phyloP scores from a whole-genome alignment of 1,140 invertebrate species.

The Oncopeltus fasciatus region DNA sequence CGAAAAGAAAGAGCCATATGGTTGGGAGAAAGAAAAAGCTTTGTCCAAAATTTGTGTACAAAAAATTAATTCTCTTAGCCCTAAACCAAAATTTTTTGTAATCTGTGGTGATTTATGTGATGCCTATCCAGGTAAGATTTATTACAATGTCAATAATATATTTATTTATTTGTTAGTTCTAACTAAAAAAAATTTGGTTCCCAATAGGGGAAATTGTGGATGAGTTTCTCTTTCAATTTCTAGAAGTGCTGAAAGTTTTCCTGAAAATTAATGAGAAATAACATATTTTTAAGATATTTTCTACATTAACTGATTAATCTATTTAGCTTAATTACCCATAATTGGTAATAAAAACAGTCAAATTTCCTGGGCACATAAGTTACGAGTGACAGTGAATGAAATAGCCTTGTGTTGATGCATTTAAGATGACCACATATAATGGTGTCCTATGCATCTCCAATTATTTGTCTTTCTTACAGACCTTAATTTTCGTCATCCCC shows the following conservation, averaged over 20 bases:
- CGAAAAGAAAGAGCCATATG: conserved; percentile 27
- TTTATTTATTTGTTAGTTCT: background rate
- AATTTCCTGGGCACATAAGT: too few relatives aligned
- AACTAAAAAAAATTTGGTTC: background rate
- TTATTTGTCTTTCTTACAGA: too few relatives aligned
- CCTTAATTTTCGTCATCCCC: too few relatives aligned
- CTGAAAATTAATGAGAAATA: background rate
- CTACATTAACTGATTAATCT: background rate
- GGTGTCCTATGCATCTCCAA: too few relatives aligned
- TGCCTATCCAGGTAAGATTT: conserved; percentile 32
- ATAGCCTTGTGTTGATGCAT: too few relatives aligned
- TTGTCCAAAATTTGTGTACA: conserved; percentile 30
- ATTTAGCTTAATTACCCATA: too few relatives aligned
- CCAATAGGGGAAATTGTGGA: too few relatives aligned
- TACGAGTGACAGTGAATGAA: too few relatives aligned
- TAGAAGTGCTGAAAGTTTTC: background rate
- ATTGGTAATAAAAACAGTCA: too few relatives aligned
- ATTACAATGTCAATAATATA: background rate
- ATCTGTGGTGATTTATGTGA: conserved; percentile 42
- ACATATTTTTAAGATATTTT: background rate
- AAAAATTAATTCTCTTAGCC: conserved; percentile 34
- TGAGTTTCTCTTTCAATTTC: background rate
- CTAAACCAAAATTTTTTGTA: conserved; percentile 38
- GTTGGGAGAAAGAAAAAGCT: conserved; percentile 37
- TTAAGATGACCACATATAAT: too few relatives aligned